Evolutionary conservation across 2,888 invertebrate genomes (phyloP), one percentile per base, ranked within the genome.

Genomic region (Athalia cordata): DNA sequence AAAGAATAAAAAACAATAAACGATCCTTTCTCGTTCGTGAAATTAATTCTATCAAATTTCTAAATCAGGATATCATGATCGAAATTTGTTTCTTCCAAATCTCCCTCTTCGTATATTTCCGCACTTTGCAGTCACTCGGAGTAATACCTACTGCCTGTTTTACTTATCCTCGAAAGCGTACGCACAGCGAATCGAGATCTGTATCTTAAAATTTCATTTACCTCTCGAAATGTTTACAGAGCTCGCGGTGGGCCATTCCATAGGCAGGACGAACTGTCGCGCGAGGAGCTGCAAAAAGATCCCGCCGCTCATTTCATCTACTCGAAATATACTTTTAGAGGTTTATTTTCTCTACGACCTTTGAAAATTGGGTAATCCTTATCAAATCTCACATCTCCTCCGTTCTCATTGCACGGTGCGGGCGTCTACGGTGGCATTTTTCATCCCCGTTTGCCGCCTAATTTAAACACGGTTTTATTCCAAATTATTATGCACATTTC

Each of bases 191-290:
- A n/a, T n/a, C 11, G 55, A 55, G 11, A 61, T 43, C 29, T 11
- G 68, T 55, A 55, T 29, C 55, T 52, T 43, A 52, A 29, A 68
- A 50, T 68, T 68, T 68, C 55, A 68, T 68, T 52, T 68, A 29
- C 1, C 43, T 55, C 9, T 7, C 13, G 13, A 15, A 68, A 68
- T 68, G 50, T 52, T 66, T 13, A 66, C 47, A 1, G 6, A 66
- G 5, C 49, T 47, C 47, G 13, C 45, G 45, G 65, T 45, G 9
- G 9, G 13, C 5, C 5, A 49, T 8, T 9, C 9, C 15, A 1
- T 50, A 3, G 29, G 9, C 5, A 52, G 52, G 43, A 15, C 13
- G 29, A 29, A 29, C 0, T 29, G 29, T 29, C 29, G 29, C 29
- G 29, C 29, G 29, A 29, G 29, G 2, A 29, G 29, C 67, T n/a